Base-by-base conservation (phyloP, 2,797 vertebrate species). In the Thripadectes ignobilis region DNA sequence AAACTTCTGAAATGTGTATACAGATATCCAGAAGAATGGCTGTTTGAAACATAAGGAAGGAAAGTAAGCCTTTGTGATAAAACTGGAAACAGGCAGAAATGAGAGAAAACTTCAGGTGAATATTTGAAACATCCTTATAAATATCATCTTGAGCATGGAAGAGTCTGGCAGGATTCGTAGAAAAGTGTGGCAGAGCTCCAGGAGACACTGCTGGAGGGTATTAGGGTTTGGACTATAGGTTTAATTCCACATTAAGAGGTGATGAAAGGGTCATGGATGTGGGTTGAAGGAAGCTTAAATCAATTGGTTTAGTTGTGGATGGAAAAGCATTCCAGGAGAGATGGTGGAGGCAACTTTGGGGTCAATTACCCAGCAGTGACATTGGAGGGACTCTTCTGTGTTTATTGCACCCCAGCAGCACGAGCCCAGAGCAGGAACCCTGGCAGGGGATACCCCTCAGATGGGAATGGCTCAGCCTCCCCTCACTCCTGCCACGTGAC, bases 401-500 rank as follows among this genome's bases (percentile, higher is more conserved):
- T 21, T 46, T 34, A 10, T 12, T 43, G 43, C 24, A 15, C 2
- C 12, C 38, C 38, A 49, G 61, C 0, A 54, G 30, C 2, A 4
- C 0, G 0, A 79, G 29, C 32, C n/a, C 52, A 34, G 48, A 57
- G 68, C 21, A 19, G 73, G 16, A 46, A 27, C 51, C 52, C 21
- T 2, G 2, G 34, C 34, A 65, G 0, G 1, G 63, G 41, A 9
- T 38, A 19, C 14, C 13, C 7, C 51, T 78, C 41, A 13, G 54
- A 11, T 1, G 63, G 74, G 32, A 72, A 58, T 1, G 3, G 43
- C 73, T 54, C 73, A 67, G 32, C 12, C 43, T 58, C 21, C 29
- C n/a, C 14, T 5, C 0, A 0, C 16, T 39, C 32, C 65, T 54
- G 51, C 48, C 46, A 48, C 46, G 24, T 23, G 46, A 48, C 46